Conservation (phyloP, 2,888 invertebrate species). For the Gymnoscelis rufifasciata region DNA sequence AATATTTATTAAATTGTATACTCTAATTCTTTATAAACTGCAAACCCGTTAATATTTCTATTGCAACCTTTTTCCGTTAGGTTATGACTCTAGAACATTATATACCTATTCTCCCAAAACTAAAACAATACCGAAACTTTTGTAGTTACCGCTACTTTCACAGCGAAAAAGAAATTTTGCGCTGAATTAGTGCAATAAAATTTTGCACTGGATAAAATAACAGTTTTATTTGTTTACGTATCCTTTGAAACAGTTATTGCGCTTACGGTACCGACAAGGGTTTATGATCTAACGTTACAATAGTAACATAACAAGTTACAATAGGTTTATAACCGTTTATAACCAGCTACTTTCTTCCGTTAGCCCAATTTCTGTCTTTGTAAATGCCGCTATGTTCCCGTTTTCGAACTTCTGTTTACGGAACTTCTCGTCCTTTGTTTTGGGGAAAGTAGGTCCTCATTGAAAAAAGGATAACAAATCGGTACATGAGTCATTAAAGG, state of each 20-base stretch:
- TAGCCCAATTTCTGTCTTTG: conserved; percentile 62
- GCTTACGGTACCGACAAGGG: conserved; percentile 36
- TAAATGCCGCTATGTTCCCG: conserved; percentile 54
- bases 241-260: conserved; percentile 35
- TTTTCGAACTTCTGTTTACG: conserved; percentile 29
- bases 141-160: conserved; percentile 13
- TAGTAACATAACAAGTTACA: conserved; percentile 45
- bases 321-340: conserved; percentile 44
- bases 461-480: background rate
- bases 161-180: conserved; percentile 17
- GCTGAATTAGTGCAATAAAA: conserved; percentile 32
- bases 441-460: conserved; percentile 15
- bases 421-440: conserved; percentile 24
- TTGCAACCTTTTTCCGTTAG: background rate
- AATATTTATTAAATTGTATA: no score
- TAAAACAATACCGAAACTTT: background rate
- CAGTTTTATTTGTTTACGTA: conserved; percentile 20
- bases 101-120: background rate
- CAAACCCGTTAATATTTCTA: no score
- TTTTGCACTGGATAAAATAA: conserved; percentile 18
- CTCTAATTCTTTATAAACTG: no score
- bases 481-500: conserved; percentile 1
- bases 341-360: conserved; percentile 66
- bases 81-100: no score
- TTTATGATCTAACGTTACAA: conserved; percentile 46